Base-by-base conservation (phyloP, 2,113 vertebrate genomes). In the Pitta sordida region DNA sequence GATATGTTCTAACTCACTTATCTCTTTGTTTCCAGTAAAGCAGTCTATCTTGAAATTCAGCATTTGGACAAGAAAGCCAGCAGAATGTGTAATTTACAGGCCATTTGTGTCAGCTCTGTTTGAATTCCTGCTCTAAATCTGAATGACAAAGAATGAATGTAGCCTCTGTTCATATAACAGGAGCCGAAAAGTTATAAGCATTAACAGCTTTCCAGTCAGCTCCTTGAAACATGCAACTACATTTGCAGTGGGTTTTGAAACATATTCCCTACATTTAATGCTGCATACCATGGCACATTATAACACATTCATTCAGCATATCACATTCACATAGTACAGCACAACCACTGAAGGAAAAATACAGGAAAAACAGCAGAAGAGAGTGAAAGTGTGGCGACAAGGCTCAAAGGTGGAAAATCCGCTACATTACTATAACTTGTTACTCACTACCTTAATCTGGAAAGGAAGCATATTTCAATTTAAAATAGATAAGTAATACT, bases 101-200 rank as follows among this genome's bases (percentile, higher is more conserved):
- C 59, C 37, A 30, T 83, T 96, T 91, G 71, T 88, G 75, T 64
- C 92, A 93, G 23, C 46, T 77, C 63, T 90, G 76, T 73, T 94
- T 94, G 79, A 8, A 16, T 77, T 77, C 21, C 51, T 74, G 29
- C 59, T 36, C 79, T 88, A 77, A 67, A 88, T 74, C 23, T 58
- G 79, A 81, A 59, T 32, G 29, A 43, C 23, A 76, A 32, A 82
- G 74, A 83, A 71, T 15, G 29, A 88, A 76, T 14, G 59, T 53
- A 44, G 41, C 32, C 62, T 29, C 10, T 0, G 0, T 22, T 73
- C 32, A 30, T 13, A 51, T 3, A 55, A 87, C 59, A 85, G 5
- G 8, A 62, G 32, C 51, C n/a, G 67, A 77, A 82, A 90, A 77
- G 27, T 69, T 74, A 83, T 0, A 2, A 93, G 32, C 41, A 17